Evolutionary conservation across 2,888 invertebrate species (phyloP), one percentile per base, ranked within the genome.

Genomic region (Amiota mariae): DNA sequence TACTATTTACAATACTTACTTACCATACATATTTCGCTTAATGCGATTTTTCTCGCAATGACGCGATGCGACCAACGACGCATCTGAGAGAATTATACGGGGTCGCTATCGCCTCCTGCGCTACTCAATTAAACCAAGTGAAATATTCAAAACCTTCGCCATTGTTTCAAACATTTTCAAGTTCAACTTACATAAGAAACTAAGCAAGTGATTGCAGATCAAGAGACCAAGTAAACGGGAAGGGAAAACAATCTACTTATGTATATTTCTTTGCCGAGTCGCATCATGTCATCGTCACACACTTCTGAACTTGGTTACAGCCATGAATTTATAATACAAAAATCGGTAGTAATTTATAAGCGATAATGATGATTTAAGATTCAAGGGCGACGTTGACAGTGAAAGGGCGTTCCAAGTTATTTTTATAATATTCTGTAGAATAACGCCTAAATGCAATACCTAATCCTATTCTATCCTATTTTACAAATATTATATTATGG

Each of bases 131-230:
- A 87, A 87, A 88, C 80, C 85, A 80, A 81, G 85, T 77, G 87
- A 87, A 87, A 85, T 87, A 86, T 85, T 87, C 85, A 85, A 87
- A 86, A 85, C 78, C 80, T 82, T 84, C 81, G 80, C 87, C 80
- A 86, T 86, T 86, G 85, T 86, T 82, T 82, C 77, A 79, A 77
- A 77, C 77, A 78, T 82, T 83, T 82, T 85, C 83, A 82, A 83
- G 82, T 82, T 85, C 82, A 86, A 79, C 80, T 85, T 85, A 84
- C 81, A 85, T 83, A 82, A 85, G 84, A 85, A 36, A 36, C 36
- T 36, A 36, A 36, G 36, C 36, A 36, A 36, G 36, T 36, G 36
- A 36, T 36, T 6, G 36, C 1, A n/a, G 36, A 36, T 2, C 36
- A 36, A 36, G 36, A 6, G 36, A 36, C 1, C 36, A 36, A 6